Evolutionary conservation across 2,888 invertebrate species (phyloP).

Genomic region (Mamestra brassicae): DNA sequence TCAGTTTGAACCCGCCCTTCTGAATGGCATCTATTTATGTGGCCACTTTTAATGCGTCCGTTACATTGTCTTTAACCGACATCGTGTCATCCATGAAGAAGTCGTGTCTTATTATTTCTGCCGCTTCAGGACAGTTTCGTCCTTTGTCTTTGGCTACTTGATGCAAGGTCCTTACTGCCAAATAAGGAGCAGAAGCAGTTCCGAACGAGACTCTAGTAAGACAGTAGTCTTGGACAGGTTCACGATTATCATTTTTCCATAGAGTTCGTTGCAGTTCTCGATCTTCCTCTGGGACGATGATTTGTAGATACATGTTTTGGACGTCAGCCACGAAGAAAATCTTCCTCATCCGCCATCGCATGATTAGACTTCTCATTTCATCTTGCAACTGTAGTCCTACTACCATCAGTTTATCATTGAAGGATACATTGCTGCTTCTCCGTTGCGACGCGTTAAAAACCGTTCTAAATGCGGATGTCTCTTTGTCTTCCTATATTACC

Average conservation of each 20-base stretch:
- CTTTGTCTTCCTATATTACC: slow-evolving; percentile 4
- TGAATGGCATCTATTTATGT: slow-evolving; percentile 15
- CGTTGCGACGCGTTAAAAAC: slow-evolving; percentile 27
- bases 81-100: too few species aligned
- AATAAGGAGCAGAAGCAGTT: slow-evolving; percentile 19
- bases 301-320: slow-evolving; percentile 66
- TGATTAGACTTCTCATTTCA: slow-evolving; percentile 62
- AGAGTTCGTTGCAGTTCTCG: neutral
- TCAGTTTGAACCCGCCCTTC: slow-evolving; percentile 17
- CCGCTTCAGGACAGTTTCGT: slow-evolving; percentile 2
- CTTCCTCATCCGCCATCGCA: slow-evolving; percentile 61
- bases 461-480: slow-evolving; percentile 10
- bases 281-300: slow-evolving; percentile 37
- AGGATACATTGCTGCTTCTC: slow-evolving; percentile 28
- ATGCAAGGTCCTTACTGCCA: neutral
- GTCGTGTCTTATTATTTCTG: neutral
- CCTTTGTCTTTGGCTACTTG: slow-evolving; percentile 9
- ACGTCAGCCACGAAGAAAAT: slow-evolving; percentile 65
- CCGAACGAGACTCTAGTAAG: slow-evolving; percentile 22
- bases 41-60: neutral
- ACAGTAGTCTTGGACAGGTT: slow-evolving; percentile 30
- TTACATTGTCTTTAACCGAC: too few species aligned
- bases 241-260: slow-evolving; percentile 23
- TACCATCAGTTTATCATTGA: slow-evolving; percentile 61
- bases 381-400: slow-evolving; percentile 58